A percentile compares a stretch with the other conserved stretches of the same genome.
These are phyloP conservation scores for Lethrus apterus DNA, from an alignment of 1,140 invertebrate genomes.

Conservation along the genomic window DNA sequence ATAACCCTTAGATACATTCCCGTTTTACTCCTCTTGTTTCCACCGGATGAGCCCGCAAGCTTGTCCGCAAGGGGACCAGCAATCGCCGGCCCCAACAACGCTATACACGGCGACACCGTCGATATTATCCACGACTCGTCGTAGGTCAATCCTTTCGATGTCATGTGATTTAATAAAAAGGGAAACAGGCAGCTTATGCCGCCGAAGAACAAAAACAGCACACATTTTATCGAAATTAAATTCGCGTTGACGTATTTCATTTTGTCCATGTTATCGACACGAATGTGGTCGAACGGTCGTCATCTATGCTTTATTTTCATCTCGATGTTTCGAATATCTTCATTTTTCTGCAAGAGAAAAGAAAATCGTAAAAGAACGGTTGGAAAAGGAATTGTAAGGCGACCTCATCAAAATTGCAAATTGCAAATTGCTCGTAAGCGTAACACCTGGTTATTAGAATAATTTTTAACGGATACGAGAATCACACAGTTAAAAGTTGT, in stretches of 20 bases:
- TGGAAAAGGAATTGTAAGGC: too few species aligned
- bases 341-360: too few species aligned
- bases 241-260: slow-evolving; percentile 33
- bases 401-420: too few species aligned
- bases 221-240: slow-evolving; percentile 46
- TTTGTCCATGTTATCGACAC: too few species aligned
- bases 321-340: too few species aligned
- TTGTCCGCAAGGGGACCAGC: slow-evolving; percentile 62
- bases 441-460: too few species aligned
- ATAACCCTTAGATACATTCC: slow-evolving; percentile 55
- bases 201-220: slow-evolving; percentile 48
- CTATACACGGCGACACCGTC: slow-evolving; percentile 62
- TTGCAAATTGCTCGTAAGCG: too few species aligned
- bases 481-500: too few species aligned
- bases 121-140: slow-evolving; percentile 65
- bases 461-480: too few species aligned
- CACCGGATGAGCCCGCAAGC: slow-evolving; percentile 45
- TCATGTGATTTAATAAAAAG: slow-evolving; percentile 67
- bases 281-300: too few species aligned
- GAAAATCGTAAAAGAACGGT: too few species aligned
- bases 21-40: slow-evolving; percentile 35
- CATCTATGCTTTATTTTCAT: too few species aligned
- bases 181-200: slow-evolving; percentile 66
- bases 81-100: slow-evolving; percentile 60
- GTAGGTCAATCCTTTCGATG: slow-evolving; percentile 57